phyloP scores from a whole-genome alignment of 2,888 invertebrate species.

The Coleophora deauratella region DNA sequence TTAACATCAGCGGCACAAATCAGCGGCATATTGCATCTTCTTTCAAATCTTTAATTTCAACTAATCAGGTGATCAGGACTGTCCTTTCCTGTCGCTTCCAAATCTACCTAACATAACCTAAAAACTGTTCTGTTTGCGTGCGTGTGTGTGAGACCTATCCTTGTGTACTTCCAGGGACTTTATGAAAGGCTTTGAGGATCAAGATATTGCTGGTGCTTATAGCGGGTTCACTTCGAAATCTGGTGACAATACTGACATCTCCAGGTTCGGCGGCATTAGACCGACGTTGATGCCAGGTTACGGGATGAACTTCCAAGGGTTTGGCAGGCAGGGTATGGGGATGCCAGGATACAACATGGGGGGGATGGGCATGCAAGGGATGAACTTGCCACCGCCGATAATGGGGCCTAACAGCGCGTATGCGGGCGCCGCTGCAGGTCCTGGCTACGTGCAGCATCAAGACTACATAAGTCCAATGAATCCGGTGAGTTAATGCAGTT shows the following conservation, averaged over 20 bases:
- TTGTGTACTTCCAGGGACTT: constrained; percentile 50
- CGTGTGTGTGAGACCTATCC: constrained; percentile 20
- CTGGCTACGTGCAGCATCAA: constrained; percentile 70
- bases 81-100: constrained; percentile 16
- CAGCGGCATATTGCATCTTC: not conserved
- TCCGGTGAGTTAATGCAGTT: constrained; percentile 56
- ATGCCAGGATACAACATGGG: constrained; percentile 14
- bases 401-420: constrained; percentile 46
- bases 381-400: no score
- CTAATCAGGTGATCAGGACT: constrained; percentile 2
- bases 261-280: no score
- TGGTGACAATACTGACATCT: no score
- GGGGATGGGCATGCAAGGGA: not conserved
- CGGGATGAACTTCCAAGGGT: no score
- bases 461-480: constrained; percentile 76
- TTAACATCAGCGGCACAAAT: no score
- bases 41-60: not conserved
- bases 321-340: not conserved
- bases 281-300: no score
- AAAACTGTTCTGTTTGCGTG: constrained; percentile 2
- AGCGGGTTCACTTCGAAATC: no score
- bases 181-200: constrained; percentile 40
- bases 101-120: constrained; percentile 6
- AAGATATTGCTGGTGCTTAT: constrained; percentile 32
- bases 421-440: constrained; percentile 70